Evolutionary conservation across 2,113 vertebrate genomes (phyloP).

Genomic region (Anguilla japonica): DNA sequence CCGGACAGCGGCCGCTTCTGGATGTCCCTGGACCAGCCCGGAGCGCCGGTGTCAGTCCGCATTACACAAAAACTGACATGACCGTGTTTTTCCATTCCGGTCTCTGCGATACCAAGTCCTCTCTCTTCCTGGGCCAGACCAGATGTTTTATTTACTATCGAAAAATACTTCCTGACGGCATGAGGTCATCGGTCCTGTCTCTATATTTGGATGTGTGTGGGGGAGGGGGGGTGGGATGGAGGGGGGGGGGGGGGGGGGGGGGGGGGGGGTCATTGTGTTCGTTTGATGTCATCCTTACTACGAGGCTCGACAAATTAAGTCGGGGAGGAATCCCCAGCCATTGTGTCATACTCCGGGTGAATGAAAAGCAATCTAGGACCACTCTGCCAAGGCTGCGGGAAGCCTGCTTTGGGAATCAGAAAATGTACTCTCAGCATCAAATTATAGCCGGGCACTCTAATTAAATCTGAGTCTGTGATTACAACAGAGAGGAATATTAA

Average conservation of each 20-base stretch:
- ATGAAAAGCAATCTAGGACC: constrained; percentile 21
- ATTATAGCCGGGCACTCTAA: constrained; percentile 17
- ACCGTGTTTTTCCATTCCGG: constrained; percentile 26
- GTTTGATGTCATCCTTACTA: constrained; percentile 42
- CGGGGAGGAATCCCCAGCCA: constrained; percentile 12
- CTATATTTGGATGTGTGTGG: constrained; percentile 41
- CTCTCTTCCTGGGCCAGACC: constrained; percentile 17
- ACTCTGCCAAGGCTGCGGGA: constrained; percentile 10
- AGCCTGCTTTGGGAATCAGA: constrained; percentile 17
- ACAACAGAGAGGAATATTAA: constrained; percentile 15
- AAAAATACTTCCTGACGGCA: constrained; percentile 31
- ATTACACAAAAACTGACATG: constrained; percentile 11
- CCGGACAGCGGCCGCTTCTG: not conserved
- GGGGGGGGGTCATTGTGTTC: constrained; percentile 40
- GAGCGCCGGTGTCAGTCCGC: not conserved
- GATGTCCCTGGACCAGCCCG: not conserved
- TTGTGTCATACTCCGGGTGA: constrained; percentile 17
- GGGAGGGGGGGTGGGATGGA: constrained; percentile 33
- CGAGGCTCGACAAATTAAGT: constrained; percentile 30
- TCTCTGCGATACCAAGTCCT: constrained; percentile 28
- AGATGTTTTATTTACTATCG: constrained; percentile 42
- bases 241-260: not conserved
- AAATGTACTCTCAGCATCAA: constrained; percentile 19
- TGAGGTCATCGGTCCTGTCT: constrained; percentile 36
- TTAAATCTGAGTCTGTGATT: constrained; percentile 22